phyloP scores from a whole-genome alignment of 2,113 vertebrate species.

The Malurus melanocephalus region DNA sequence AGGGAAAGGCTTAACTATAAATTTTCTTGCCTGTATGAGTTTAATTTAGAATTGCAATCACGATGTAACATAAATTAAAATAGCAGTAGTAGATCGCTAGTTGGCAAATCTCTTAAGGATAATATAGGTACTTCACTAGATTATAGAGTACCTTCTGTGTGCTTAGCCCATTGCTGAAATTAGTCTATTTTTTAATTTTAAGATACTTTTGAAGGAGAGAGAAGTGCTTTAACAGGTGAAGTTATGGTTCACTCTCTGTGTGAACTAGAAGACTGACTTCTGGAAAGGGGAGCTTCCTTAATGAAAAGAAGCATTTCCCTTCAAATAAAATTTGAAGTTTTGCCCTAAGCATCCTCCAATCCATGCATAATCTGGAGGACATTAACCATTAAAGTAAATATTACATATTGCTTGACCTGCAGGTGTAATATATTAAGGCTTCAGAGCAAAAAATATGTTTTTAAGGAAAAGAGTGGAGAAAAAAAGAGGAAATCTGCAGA shows the following conservation, averaged over 20 bases:
- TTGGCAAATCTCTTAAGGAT: not conserved
- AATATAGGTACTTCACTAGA: not conserved
- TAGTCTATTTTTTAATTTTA: not conserved
- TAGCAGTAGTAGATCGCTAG: not conserved
- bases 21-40: slow-evolving; percentile 14
- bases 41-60: slow-evolving; percentile 39
- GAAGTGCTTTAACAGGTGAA: not conserved
- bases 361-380: not conserved
- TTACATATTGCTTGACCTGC: not conserved
- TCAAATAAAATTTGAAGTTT: not conserved
- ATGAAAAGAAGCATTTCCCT: not conserved
- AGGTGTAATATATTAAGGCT: not conserved
- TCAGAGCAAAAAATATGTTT: not conserved
- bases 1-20: not conserved
- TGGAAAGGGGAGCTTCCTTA: not conserved
- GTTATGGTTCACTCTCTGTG: not conserved
- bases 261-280: not conserved
- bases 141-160: not conserved
- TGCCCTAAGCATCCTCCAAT: not conserved
- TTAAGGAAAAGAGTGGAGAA: not conserved
- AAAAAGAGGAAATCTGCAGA: not conserved
- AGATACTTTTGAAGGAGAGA: not conserved
- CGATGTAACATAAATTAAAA: slow-evolving; percentile 30
- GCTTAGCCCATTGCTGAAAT: slow-evolving; percentile 7
- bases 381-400: not conserved